Percentiles rank a stretch among this genome's conserved stretches.
Conservation (phyloP, 2,888 invertebrate genomes). For the Scaptomyza reducta region DNA sequence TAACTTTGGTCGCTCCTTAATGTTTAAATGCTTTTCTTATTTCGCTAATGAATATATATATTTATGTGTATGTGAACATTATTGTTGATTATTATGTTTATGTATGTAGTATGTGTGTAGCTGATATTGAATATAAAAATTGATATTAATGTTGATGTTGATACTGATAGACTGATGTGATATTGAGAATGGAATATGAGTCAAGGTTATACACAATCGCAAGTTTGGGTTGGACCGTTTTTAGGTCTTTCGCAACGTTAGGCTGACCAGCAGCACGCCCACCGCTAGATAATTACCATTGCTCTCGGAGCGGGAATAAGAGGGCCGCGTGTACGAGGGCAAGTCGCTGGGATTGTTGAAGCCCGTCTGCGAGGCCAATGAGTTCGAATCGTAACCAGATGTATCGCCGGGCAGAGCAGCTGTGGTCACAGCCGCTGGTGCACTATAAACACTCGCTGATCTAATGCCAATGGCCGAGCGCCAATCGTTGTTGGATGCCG, state of each 20-base stretch:
- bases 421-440: slow-evolving; percentile 80
- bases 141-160: slow-evolving; percentile 27
- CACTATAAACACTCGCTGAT: slow-evolving; percentile 82
- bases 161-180: slow-evolving; percentile 14
- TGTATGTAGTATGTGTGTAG: slow-evolving; percentile 11
- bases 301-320: slow-evolving; percentile 83
- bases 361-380: slow-evolving; percentile 77
- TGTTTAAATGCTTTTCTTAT: slow-evolving; percentile 18
- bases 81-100: slow-evolving; percentile 12
- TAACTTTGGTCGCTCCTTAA: slow-evolving; percentile 46
- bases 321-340: slow-evolving; percentile 81
- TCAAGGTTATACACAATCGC: background rate
- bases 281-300: slow-evolving; percentile 83
- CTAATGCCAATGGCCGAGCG: slow-evolving; percentile 70
- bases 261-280: slow-evolving; percentile 82
- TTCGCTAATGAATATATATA: slow-evolving; percentile 19
- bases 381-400: slow-evolving; percentile 78
- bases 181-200: slow-evolving; percentile 35
- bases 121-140: slow-evolving; percentile 16
- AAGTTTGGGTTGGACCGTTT: background rate
- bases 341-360: slow-evolving; percentile 79
- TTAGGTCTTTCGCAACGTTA: slow-evolving; percentile 77
- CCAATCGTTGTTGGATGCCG: slow-evolving; percentile 72
- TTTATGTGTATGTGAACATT: slow-evolving; percentile 11
- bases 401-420: slow-evolving; percentile 75